These are phyloP conservation scores for Pheosia gnoma DNA, from an alignment of 2,888 invertebrate species.

Conservation along the genomic window DNA sequence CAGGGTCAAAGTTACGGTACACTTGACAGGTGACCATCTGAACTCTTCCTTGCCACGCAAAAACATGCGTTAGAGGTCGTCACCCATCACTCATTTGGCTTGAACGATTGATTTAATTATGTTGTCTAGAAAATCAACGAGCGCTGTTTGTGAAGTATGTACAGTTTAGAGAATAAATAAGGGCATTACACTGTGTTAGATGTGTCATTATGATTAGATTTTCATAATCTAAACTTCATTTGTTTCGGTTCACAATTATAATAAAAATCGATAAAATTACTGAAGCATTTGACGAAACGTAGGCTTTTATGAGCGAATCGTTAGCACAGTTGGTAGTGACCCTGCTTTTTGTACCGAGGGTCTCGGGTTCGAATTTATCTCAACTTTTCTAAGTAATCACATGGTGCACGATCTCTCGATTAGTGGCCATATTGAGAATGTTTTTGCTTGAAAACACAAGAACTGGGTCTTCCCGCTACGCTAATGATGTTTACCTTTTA, in stretches of 20 bases:
- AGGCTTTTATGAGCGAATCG: no score
- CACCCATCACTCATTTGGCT: constrained; percentile 1
- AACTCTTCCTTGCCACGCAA: constrained; percentile 20
- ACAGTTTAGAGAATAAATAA: no score
- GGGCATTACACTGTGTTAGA: no score
- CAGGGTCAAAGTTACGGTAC: constrained; percentile 27
- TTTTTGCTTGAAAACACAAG: background rate
- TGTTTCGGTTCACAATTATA: no score
- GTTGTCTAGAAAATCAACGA: no score
- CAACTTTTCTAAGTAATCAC: background rate
- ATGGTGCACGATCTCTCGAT: background rate
- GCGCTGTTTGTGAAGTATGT: no score
- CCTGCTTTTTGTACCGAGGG: no score
- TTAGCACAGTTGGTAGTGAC: no score
- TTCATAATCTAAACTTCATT: no score
- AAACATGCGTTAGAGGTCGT: constrained; percentile 12
- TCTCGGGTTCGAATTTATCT: background rate
- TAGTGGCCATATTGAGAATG: background rate
- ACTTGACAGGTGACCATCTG: constrained; percentile 31
- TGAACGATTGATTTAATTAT: background rate
- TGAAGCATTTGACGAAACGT: no score
- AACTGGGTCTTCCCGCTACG: background rate
- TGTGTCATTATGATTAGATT: no score
- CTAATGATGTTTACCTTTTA: background rate
- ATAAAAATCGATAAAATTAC: no score